A percentile compares a stretch with the other conserved stretches of the same genome.
phyloP scores from a whole-genome alignment of 2,797 vertebrate species.

The Halcyon badia region DNA sequence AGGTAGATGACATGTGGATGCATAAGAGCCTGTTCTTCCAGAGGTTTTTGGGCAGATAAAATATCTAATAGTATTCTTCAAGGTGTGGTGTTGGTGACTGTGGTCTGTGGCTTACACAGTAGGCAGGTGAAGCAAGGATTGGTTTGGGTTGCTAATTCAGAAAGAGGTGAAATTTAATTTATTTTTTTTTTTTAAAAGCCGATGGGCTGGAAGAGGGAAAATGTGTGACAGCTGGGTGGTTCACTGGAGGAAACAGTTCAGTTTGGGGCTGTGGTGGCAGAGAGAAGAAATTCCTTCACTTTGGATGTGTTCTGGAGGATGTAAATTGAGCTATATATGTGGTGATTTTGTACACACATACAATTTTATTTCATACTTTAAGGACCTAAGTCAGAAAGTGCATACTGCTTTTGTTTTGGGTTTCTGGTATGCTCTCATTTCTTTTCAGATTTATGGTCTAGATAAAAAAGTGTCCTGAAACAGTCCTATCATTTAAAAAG shows the following conservation, averaged over 20 bases:
- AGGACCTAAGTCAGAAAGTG: background rate
- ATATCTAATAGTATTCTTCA: background rate
- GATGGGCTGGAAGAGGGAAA: background rate
- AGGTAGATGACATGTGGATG: background rate
- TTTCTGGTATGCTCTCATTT: background rate
- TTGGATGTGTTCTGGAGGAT: background rate
- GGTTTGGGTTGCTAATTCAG: background rate
- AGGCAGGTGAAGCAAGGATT: background rate
- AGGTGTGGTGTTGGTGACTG: background rate
- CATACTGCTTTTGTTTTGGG: background rate
- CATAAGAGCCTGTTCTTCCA: background rate
- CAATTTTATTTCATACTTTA: background rate
- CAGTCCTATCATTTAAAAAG: background rate
- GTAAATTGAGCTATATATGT: background rate
- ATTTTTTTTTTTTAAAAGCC: conserved; percentile 4
- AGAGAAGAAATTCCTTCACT: background rate
- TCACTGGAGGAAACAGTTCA: background rate
- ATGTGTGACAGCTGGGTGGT: background rate
- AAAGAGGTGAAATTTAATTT: background rate
- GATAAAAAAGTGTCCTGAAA: background rate
- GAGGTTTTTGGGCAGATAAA: background rate
- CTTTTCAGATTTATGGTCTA: background rate
- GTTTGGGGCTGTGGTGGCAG: background rate
- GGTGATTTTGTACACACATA: background rate
- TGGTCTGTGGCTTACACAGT: background rate